phyloP scores from a whole-genome alignment of 2,888 invertebrate species.

The Melipona bicolor region DNA sequence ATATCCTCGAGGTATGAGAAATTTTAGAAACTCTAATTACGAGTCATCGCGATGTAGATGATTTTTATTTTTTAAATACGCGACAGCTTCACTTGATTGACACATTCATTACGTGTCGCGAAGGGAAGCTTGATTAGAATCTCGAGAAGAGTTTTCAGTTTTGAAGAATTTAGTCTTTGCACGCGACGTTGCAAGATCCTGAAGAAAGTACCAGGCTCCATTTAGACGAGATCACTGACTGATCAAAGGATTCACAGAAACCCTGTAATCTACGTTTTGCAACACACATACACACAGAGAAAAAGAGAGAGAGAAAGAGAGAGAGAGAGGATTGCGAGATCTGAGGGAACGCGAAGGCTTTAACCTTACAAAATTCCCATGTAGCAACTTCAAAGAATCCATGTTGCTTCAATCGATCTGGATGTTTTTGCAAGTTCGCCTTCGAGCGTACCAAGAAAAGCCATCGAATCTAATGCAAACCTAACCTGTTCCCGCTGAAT shows the following conservation, averaged over 20 bases:
- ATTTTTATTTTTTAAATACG: no score
- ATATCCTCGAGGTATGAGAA: no score
- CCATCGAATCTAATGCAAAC: not conserved
- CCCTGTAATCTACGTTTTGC: not conserved
- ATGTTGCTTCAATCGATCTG: not conserved
- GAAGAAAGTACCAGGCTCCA: no score
- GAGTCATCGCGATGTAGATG: no score
- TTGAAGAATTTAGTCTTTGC: no score
- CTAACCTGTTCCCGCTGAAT: constrained; percentile 37
- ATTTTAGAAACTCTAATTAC: no score
- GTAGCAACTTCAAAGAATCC: not conserved
- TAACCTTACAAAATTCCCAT: not conserved
- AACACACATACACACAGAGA: not conserved
- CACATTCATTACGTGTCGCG: no score
- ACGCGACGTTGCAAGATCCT: no score
- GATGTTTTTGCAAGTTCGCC: not conserved
- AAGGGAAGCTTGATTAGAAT: no score
- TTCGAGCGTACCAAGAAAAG: not conserved
- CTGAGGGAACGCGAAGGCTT: not conserved
- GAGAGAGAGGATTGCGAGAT: not conserved
- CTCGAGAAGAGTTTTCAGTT: no score
- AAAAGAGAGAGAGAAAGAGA: no score
- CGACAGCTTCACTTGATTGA: no score
- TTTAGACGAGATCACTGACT: not conserved
- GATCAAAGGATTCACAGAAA: not conserved